Evolutionary conservation across 1,140 invertebrate species (phyloP).

Genomic region (Eriosoma lanigerum): DNA sequence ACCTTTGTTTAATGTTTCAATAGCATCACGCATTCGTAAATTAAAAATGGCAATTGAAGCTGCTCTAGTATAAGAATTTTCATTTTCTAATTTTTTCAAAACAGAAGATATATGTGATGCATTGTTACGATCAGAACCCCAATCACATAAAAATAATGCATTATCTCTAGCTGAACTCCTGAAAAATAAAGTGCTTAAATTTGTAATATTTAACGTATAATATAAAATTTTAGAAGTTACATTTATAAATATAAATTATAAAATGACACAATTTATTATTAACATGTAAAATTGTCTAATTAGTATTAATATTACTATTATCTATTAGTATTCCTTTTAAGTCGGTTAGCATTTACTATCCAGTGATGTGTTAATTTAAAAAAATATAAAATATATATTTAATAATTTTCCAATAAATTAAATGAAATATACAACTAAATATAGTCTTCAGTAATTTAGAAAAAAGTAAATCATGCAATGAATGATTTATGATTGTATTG

Average conservation of each 20-base stretch:
- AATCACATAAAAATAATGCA: slow-evolving; percentile 82
- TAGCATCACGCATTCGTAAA: slow-evolving; percentile 77
- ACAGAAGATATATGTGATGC: slow-evolving; percentile 46
- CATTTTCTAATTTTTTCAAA: slow-evolving; percentile 56
- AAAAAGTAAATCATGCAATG: too few relatives aligned
- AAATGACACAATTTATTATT: too few relatives aligned
- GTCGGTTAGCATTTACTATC: too few relatives aligned
- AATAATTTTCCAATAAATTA: too few relatives aligned
- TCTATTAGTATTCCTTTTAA: too few relatives aligned
- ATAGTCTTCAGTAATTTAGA: too few relatives aligned
- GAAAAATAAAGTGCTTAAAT: slow-evolving; percentile 53
- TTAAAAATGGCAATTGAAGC: slow-evolving; percentile 90
- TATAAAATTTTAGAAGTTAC: neutral
- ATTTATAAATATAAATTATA: neutral
- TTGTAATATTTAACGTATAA: neutral
- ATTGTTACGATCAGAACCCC: slow-evolving; percentile 67
- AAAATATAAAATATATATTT: too few relatives aligned
- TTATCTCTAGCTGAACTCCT: slow-evolving; percentile 76
- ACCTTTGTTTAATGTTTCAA: slow-evolving; percentile 79
- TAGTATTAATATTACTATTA: too few relatives aligned
- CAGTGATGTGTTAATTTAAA: too few relatives aligned
- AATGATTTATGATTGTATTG: too few relatives aligned
- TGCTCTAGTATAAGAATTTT: slow-evolving; percentile 71
- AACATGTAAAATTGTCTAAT: too few relatives aligned
- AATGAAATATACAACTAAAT: too few relatives aligned